These are phyloP conservation scores for Ormyrus thymus DNA, from an alignment of 2,888 invertebrate genomes.

Conservation along the genomic window DNA sequence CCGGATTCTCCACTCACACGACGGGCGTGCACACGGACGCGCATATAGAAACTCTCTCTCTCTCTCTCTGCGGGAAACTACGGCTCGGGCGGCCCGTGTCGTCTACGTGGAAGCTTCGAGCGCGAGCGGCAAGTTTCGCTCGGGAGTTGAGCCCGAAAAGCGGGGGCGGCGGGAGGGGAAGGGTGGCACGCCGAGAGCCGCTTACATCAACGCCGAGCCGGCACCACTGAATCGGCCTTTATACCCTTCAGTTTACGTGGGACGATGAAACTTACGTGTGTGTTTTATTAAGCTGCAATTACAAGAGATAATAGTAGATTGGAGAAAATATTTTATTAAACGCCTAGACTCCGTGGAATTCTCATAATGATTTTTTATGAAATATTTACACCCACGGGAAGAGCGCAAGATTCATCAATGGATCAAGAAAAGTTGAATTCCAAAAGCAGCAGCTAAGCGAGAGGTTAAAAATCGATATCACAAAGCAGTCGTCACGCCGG, in stretches of 20 bases:
- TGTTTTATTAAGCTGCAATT: too few species aligned
- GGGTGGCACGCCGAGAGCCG: constrained; percentile 64
- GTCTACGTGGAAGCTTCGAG: constrained; percentile 52
- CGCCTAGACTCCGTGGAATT: too few species aligned
- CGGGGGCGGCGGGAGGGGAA: constrained; percentile 70
- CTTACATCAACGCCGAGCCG: constrained; percentile 57
- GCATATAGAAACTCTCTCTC: constrained; percentile 59
- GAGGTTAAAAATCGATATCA: neutral
- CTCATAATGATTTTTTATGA: too few species aligned
- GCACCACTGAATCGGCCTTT: constrained; percentile 26
- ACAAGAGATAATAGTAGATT: too few species aligned
- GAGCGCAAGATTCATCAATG: too few species aligned
- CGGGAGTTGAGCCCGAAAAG: constrained; percentile 61
- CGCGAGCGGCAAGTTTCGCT: constrained; percentile 72
- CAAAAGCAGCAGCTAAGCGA: neutral
- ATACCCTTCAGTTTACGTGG: neutral
- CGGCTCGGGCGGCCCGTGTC: constrained; percentile 29
- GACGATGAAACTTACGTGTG: too few species aligned
- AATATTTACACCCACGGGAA: too few species aligned
- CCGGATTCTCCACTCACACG: constrained; percentile 38
- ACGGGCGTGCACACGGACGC: constrained; percentile 9
- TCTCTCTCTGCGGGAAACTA: constrained; percentile 63
- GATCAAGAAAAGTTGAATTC: neutral
- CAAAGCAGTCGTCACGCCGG: constrained; percentile 14
- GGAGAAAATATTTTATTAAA: too few species aligned